Evolutionary conservation across 2,113 vertebrate genomes (phyloP).

Genomic region (Actinemys pallida): DNA sequence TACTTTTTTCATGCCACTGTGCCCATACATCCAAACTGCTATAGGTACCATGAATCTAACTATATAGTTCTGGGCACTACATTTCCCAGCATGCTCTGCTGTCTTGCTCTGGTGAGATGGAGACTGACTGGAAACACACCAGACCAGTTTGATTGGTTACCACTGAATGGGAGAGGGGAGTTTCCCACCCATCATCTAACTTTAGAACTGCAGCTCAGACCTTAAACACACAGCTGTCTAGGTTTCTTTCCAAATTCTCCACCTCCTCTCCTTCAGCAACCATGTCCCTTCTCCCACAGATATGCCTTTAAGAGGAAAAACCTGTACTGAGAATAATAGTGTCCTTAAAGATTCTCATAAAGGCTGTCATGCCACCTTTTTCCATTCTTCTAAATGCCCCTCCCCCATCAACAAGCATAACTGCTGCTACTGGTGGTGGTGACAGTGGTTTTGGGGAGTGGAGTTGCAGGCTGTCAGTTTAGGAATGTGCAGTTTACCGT

Average conservation of each 20-base stretch:
- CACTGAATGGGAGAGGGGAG: not conserved
- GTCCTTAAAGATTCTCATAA: not conserved
- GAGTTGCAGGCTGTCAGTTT: not conserved
- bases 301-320: rapidly evolving
- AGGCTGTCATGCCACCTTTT: not conserved
- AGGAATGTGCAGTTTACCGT: not conserved
- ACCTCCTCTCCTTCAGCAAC: not conserved
- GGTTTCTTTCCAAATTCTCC: not conserved
- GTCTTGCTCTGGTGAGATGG: not conserved
- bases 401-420: not conserved
- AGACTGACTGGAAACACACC: not conserved
- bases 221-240: not conserved
- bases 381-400: not conserved
- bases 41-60: not conserved
- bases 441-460: not conserved
- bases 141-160: not conserved
- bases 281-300: not conserved
- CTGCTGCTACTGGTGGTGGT: not conserved
- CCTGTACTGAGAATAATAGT: not conserved
- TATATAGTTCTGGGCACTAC: not conserved
- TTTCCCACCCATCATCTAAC: not conserved
- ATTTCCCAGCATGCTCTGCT: not conserved
- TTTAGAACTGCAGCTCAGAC: not conserved
- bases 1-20: not conserved
- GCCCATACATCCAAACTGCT: not conserved